Base-by-base conservation (phyloP, 2,888 invertebrate genomes). In the Drosophila neotestacea region DNA sequence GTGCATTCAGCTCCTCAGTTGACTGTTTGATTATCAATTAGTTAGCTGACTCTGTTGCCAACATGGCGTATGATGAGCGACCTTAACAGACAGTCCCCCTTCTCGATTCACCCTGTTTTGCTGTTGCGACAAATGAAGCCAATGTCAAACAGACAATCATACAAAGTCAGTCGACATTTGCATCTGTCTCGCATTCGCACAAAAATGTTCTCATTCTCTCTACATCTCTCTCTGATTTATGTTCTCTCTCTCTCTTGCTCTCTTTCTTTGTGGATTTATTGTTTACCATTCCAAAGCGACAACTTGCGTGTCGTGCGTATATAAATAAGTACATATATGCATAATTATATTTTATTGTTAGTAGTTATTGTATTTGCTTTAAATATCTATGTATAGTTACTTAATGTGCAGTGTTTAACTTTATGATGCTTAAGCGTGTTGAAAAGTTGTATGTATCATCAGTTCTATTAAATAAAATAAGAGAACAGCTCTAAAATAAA, bases 1-100 rank as follows among this genome's bases (percentile, higher is more conserved):
- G 79, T 74, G 79, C 76, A 77, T 63, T 36, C 34, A 52, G 61
- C 41, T 60, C 27, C 44, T 27, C 41, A 27, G 48, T 52, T 73
- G 62, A 73, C 76, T 83, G 88, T 88, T 88, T 88, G 82, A 85
- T 82, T 83, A 83, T 79, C 88, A 88, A 83, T 83, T 83, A 88
- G 88, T 70, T 76, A 69, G 58, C 69, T 73, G 63, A 34, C 47
- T 50, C 44, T 46, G 41, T 39, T 64, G 63, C 44, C 55, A 55
- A 55, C 42, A 42, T 56, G 36, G 56, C 52, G 51, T 51, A 38
- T 62, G 71, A 77, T 74, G 72, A 54, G 65, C 72, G 58, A 47
- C 70, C 58, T 54, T 41, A 10, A 16, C 16, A 6, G 10, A 22
- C 28, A 42, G 4, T 16, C 9, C 27, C 28, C 16, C 5, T 11